A percentile compares a stretch with the other conserved stretches of the same genome.
These are phyloP conservation scores for Artibeus jamaicensis DNA, from an alignment of 2,797 vertebrate species.

Conservation along the genomic window DNA sequence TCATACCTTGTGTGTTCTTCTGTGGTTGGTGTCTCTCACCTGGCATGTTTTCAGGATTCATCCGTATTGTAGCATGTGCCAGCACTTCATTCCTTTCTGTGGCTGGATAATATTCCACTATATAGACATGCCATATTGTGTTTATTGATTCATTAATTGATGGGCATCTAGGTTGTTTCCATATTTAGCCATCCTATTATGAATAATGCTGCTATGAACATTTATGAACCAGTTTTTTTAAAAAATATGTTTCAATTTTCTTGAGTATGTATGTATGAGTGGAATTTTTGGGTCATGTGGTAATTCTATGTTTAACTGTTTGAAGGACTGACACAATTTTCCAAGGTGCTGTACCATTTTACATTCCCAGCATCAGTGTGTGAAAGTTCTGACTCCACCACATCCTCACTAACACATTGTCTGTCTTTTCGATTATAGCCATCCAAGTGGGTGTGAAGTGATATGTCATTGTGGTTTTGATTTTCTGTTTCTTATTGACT, in stretches of 20 bases:
- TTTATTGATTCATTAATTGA: too few relatives aligned
- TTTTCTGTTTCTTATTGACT: conserved; percentile 7
- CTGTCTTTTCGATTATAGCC: background rate
- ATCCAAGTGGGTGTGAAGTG: background rate
- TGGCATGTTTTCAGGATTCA: background rate
- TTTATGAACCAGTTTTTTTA: too few relatives aligned
- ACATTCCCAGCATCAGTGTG: background rate
- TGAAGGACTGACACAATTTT: background rate
- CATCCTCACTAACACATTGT: background rate
- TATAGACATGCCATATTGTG: background rate
- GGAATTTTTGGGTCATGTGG: background rate
- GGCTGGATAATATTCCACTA: background rate
- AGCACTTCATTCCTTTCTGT: background rate
- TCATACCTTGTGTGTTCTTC: background rate
- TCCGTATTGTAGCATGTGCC: background rate
- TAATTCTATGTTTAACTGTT: background rate
- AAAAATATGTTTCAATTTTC: background rate
- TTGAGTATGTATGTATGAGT: background rate
- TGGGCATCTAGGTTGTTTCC: too few relatives aligned
- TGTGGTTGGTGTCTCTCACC: background rate
- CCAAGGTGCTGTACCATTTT: background rate
- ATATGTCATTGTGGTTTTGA: background rate
- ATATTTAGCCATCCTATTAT: too few relatives aligned
- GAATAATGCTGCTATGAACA: too few relatives aligned
- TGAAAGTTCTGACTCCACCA: background rate